Percentiles rank a stretch among this genome's conserved stretches.
phyloP scores from a whole-genome alignment of 2,113 vertebrate species.

The Hypocryptadius cinnamomeus region DNA sequence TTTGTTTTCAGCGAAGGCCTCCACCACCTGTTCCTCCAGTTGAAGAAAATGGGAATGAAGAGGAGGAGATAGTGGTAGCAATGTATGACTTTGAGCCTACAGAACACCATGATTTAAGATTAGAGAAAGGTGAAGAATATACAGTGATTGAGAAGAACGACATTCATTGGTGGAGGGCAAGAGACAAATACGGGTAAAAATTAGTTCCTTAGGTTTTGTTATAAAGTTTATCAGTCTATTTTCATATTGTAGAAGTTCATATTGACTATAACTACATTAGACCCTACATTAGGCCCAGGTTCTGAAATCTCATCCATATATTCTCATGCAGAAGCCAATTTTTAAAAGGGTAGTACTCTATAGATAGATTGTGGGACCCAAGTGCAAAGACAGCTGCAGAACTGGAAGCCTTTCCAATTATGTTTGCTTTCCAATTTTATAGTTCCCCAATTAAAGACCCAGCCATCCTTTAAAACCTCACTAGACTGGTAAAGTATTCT shows the following conservation, averaged over 20 bases:
- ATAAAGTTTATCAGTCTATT: background rate
- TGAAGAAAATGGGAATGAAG: conserved; percentile 50
- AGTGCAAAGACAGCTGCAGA: background rate
- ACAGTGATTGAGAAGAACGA: conserved; percentile 84
- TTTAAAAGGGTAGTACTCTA: rapidly evolving
- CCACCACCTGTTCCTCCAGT: conserved; percentile 48
- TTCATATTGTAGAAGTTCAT: background rate
- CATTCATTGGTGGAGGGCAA: conserved; percentile 87
- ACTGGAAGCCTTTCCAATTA: background rate
- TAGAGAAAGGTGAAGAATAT: conserved; percentile 85
- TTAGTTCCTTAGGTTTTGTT: background rate
- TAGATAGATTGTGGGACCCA: background rate
- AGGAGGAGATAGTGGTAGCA: conserved; percentile 78
- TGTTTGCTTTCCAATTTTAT: background rate
- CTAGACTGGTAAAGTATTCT: background rate
- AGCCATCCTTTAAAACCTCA: background rate
- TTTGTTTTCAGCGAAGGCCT: conserved; percentile 64
- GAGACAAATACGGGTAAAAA: conserved; percentile 82
- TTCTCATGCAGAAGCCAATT: background rate
- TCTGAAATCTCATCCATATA: background rate
- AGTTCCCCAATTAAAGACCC: background rate
- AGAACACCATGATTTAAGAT: conserved; percentile 83
- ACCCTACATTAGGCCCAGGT: background rate
- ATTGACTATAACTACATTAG: background rate
- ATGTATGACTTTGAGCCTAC: conserved; percentile 85